phyloP scores from a whole-genome alignment of 2,113 vertebrate species.

The Rynchops niger region DNA sequence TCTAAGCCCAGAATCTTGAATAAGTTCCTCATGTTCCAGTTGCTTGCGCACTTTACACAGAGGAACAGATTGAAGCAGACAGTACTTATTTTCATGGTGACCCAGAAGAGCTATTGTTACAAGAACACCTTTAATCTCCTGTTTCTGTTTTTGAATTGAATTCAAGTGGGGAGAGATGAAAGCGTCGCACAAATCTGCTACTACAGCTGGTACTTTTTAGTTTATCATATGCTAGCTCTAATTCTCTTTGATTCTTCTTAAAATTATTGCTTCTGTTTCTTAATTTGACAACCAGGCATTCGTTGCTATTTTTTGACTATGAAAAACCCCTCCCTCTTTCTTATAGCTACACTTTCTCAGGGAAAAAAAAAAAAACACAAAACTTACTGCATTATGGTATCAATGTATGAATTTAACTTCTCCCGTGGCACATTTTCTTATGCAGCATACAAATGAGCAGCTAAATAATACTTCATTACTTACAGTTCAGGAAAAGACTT shows the following conservation, averaged over 20 bases:
- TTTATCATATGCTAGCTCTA: slow-evolving; percentile 10
- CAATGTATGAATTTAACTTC: background rate
- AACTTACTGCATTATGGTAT: background rate
- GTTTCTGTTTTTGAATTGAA: slow-evolving; percentile 41
- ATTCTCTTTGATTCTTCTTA: slow-evolving; percentile 35
- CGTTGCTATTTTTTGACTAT: background rate
- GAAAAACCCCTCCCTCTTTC: background rate
- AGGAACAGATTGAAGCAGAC: slow-evolving; percentile 48
- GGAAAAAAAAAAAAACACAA: background rate
- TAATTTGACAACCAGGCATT: slow-evolving; percentile 5
- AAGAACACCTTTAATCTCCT: slow-evolving; percentile 59
- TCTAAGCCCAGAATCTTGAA: slow-evolving; percentile 1
- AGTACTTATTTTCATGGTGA: slow-evolving; percentile 39
- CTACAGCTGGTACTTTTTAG: slow-evolving; percentile 13
- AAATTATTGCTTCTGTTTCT: slow-evolving; percentile 12
- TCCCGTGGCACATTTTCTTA: background rate
- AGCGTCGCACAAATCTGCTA: slow-evolving; percentile 17
- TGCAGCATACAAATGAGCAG: background rate
- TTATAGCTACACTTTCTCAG: background rate
- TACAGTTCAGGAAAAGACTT: slow-evolving; percentile 64
- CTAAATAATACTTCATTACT: background rate
- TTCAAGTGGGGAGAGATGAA: slow-evolving; percentile 57
- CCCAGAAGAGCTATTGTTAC: slow-evolving; percentile 39
- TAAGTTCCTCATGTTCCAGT: background rate
- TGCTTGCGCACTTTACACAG: background rate